These are phyloP conservation scores for Parauchenoglanis ngamensis DNA, from an alignment of 2,797 vertebrate genomes.

Conservation along the genomic window DNA sequence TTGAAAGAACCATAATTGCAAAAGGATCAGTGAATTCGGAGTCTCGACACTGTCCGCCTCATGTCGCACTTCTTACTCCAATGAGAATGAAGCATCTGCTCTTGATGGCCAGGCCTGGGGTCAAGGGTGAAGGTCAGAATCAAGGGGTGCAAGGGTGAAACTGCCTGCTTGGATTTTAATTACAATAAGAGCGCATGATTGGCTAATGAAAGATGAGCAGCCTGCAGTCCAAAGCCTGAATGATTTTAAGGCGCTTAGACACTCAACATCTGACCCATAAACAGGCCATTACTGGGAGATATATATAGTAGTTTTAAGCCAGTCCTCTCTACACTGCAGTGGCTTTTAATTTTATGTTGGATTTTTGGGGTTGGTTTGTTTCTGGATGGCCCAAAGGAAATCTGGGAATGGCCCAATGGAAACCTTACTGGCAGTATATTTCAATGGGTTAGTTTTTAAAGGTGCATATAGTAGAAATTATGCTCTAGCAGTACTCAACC, in stretches of 20 bases:
- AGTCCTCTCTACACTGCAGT: background rate
- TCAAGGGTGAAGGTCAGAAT: slow-evolving; percentile 36
- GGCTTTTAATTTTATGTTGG: background rate
- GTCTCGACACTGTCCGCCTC: background rate
- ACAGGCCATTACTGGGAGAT: slow-evolving; percentile 17
- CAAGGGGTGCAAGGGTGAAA: slow-evolving; percentile 29
- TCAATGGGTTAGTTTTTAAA: background rate
- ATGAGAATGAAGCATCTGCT: slow-evolving; percentile 25
- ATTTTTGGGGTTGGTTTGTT: background rate
- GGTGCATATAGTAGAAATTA: background rate
- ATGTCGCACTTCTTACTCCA: background rate
- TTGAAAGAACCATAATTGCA: slow-evolving; percentile 41
- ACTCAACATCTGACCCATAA: slow-evolving; percentile 32
- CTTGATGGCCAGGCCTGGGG: slow-evolving; percentile 11
- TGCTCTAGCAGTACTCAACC: background rate
- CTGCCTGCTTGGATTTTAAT: slow-evolving; percentile 42
- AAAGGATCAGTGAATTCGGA: slow-evolving; percentile 33
- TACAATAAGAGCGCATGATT: slow-evolving; percentile 37
- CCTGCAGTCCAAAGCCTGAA: slow-evolving; percentile 36
- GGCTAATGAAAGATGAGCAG: slow-evolving; percentile 39
- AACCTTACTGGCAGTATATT: background rate
- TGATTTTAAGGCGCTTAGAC: slow-evolving; percentile 35
- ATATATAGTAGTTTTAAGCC: background rate
- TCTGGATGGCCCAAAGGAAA: background rate
- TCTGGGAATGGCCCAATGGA: too few relatives aligned